A percentile compares a stretch with the other conserved stretches of the same genome.
phyloP scores from a whole-genome alignment of 2,113 vertebrate genomes.

The Phylloscopus trochiloides region DNA sequence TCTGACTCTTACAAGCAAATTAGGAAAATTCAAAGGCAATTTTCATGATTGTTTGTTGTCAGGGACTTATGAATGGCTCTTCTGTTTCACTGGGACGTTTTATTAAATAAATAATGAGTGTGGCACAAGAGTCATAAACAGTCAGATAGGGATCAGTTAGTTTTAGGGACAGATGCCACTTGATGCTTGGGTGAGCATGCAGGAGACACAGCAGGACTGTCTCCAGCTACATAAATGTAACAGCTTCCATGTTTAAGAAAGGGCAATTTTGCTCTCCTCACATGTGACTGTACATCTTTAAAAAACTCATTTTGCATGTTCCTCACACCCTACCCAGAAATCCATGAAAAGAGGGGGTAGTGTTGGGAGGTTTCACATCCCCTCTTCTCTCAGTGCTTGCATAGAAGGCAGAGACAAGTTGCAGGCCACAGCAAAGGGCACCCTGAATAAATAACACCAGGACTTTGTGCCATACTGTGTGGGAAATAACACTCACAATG shows the following conservation, averaged over 20 bases:
- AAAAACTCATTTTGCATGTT: neutral
- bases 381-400: neutral
- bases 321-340: neutral
- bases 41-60: conserved; percentile 62
- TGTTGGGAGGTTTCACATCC: neutral
- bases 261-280: neutral
- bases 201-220: neutral
- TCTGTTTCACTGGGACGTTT: neutral
- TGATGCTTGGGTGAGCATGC: neutral
- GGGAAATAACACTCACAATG: neutral
- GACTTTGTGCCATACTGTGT: neutral
- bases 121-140: neutral
- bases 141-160: neutral
- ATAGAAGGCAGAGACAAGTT: neutral
- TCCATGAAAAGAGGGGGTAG: neutral
- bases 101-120: conserved; percentile 33
- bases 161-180: neutral
- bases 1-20: conserved; percentile 51
- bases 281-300: rapidly evolving
- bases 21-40: conserved; percentile 63
- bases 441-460: neutral
- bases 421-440: neutral
- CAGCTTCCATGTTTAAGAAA: neutral
- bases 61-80: conserved; percentile 34
- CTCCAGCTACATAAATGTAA: neutral